Evolutionary conservation across 2,797 vertebrate genomes (phyloP), one percentile per base, ranked within the genome.

Genomic region (Psittacula derbiana): DNA sequence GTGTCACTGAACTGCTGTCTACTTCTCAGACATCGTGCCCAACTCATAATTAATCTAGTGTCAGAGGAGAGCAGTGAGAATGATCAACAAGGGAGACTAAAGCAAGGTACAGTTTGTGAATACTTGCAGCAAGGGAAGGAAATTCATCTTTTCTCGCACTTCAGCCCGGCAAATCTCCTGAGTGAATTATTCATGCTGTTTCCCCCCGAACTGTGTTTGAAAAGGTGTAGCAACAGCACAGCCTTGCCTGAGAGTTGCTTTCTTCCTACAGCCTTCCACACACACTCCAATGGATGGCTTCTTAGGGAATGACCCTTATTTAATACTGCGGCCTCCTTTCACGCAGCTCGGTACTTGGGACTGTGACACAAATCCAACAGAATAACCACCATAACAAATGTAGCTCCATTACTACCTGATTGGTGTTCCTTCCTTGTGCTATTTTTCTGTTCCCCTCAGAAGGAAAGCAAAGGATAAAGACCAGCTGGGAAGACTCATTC

Each of bases 41-140:
- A 92, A 80, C 65, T 84, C 72, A 25, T 86, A 83, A 90, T 85
- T 91, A 95, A 89, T 92, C 74, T 5, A 9, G 10, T 72, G 52
- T 79, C 75, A 88, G 20, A 52, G 57, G 40, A 92, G 10, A 94
- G 46, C 65, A 53, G 47, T 86, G 57, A 91, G 76, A 92, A 76
- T 78, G 91, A 71, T 23, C 64, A 75, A 65, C 38, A 82, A 65
- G 65, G 52, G 73, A 88, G 43, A 87, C 47, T 79, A 91, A 83
- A 78, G 43, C 23, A 84, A 69, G 47, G 50, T 69, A 53, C 27
- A 17, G 11, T 81, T 60, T 80, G 27, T 53, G 60, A 91, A 72
- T 80, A 62, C 46, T 86, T 55, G 20, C 62, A 79, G 55, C 57
- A 76, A 74, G 74, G 30, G 50, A 92, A 86, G 53, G 30, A 95